phyloP scores from a whole-genome alignment of 2,113 vertebrate species.

The Eulemur rufifrons region DNA sequence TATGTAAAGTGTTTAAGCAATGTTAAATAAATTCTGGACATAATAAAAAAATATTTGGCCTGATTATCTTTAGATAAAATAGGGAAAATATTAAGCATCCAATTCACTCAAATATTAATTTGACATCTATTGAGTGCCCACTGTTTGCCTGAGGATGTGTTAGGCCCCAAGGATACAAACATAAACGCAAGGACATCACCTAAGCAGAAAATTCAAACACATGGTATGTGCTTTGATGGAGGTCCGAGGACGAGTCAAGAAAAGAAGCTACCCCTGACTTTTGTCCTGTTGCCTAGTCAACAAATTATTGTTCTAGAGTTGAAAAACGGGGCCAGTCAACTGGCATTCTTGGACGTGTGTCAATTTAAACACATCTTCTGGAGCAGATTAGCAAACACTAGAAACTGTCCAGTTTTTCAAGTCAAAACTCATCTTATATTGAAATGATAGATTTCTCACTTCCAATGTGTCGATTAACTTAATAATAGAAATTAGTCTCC shows the following conservation, averaged over 20 bases:
- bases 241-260: fast-evolving
- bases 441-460: conserved; percentile 63
- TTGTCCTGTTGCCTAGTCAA: background rate
- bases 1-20: background rate
- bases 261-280: background rate
- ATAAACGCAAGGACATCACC: background rate
- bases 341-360: background rate
- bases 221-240: fast-evolving
- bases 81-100: background rate
- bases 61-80: background rate
- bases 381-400: background rate
- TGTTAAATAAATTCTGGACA: background rate
- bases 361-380: conserved; percentile 32
- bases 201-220: background rate
- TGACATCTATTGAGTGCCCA: background rate
- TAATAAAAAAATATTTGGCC: background rate
- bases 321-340: background rate
- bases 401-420: conserved; percentile 34
- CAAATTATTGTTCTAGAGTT: background rate
- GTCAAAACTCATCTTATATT: conserved; percentile 58
- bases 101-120: background rate
- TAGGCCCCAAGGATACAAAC: background rate
- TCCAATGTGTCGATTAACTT: conserved; percentile 68
- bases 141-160: background rate
- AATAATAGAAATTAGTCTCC: conserved; percentile 73